These are phyloP conservation scores for Holacanthus passer DNA, from an alignment of 2,113 vertebrate genomes.

Conservation along the genomic window DNA sequence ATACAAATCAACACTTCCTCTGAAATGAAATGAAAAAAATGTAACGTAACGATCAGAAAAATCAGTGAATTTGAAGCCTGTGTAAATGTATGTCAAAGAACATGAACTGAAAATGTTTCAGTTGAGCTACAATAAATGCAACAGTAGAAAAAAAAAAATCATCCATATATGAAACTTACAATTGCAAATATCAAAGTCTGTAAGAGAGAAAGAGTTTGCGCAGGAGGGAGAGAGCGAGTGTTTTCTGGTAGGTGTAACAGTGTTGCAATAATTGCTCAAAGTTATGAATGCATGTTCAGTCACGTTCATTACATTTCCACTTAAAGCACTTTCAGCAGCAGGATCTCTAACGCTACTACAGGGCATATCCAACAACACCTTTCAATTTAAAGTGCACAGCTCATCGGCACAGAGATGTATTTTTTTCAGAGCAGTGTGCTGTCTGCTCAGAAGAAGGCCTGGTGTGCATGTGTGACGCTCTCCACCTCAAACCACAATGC, in stretches of 20 bases:
- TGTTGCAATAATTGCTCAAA: background rate
- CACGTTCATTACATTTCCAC: background rate
- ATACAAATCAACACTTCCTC: background rate
- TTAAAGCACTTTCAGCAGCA: background rate
- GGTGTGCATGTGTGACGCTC: background rate
- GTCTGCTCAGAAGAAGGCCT: background rate
- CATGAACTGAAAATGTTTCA: background rate
- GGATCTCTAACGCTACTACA: too few relatives aligned
- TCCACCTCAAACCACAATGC: background rate
- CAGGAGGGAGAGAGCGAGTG: too few relatives aligned
- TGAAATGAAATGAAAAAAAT: too few relatives aligned
- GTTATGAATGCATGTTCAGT: background rate
- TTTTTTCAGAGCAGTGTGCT: background rate
- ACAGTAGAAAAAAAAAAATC: too few relatives aligned
- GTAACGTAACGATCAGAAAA: too few relatives aligned
- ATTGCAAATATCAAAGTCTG: background rate
- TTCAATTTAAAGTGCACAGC: too few relatives aligned
- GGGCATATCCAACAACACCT: too few relatives aligned
- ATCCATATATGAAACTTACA: background rate
- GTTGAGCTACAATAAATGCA: background rate
- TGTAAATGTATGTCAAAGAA: background rate
- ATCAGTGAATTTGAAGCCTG: background rate
- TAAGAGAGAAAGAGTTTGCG: background rate
- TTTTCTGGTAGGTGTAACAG: background rate
- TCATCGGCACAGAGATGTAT: background rate